A percentile compares a stretch with the other conserved stretches of the same genome.
These are phyloP conservation scores for Scaptomyza reducta DNA, from an alignment of 2,888 invertebrate species.

Conservation along the genomic window DNA sequence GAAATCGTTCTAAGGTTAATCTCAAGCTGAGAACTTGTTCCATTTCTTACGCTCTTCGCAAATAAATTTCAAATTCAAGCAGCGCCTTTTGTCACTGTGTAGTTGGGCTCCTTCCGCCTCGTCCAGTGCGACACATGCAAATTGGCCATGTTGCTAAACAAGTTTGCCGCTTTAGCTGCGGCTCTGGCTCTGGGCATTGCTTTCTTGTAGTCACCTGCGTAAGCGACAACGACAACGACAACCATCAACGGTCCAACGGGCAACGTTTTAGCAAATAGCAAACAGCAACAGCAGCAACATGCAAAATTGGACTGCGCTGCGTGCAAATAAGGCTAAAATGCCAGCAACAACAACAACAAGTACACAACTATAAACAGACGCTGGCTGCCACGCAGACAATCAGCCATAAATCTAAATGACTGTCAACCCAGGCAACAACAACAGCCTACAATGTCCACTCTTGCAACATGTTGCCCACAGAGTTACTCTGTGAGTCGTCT, in stretches of 20 bases:
- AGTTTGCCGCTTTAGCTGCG: conserved; percentile 63
- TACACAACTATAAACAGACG: conserved; percentile 61
- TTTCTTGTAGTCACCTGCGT: conserved; percentile 79
- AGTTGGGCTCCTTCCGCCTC: conserved; percentile 28
- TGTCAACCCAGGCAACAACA: conserved; percentile 69
- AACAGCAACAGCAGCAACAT: conserved; percentile 35
- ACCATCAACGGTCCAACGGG: conserved; percentile 40
- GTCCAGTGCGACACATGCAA: conserved; percentile 78
- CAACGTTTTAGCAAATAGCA: conserved; percentile 1
- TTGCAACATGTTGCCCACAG: conserved; percentile 66
- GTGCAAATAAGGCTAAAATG: conserved; percentile 75
- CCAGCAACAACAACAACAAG: conserved; percentile 29
- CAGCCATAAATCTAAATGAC: conserved; percentile 81
- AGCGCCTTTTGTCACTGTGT: background rate
- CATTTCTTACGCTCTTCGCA: too few relatives aligned
- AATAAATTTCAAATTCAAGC: background rate
- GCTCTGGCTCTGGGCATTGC: conserved; percentile 47
- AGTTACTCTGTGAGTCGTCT: conserved; percentile 8
- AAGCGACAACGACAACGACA: conserved; percentile 69
- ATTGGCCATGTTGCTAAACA: conserved; percentile 79
- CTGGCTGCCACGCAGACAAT: conserved; percentile 73
- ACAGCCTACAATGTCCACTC: conserved; percentile 65
- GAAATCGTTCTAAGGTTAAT: too few relatives aligned
- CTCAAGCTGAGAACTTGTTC: too few relatives aligned
- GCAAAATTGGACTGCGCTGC: conserved; percentile 79